These are phyloP conservation scores for Porites rus DNA, from an alignment of 92 coral and sea anemone genomes.

Conservation along the genomic window DNA sequence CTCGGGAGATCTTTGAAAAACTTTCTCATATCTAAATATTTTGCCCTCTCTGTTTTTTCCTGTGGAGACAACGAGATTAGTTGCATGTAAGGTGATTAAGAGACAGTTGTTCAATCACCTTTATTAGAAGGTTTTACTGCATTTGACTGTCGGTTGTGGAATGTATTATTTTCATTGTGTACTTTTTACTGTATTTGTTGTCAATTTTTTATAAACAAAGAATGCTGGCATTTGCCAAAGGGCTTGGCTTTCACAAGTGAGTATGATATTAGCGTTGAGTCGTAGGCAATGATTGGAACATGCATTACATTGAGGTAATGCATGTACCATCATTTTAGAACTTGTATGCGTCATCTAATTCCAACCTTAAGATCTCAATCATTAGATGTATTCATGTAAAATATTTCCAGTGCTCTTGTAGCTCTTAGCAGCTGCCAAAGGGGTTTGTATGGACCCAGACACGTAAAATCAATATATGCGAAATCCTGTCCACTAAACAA, in stretches of 20 bases:
- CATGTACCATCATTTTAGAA: neutral
- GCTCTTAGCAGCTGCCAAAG: neutral
- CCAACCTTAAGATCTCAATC: too few relatives aligned
- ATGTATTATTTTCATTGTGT: too few relatives aligned
- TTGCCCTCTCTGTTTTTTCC: too few relatives aligned
- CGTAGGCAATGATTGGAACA: neutral
- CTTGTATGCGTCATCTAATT: too few relatives aligned
- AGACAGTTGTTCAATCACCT: too few relatives aligned
- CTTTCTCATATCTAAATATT: too few relatives aligned
- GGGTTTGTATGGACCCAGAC: neutral
- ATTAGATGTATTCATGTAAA: neutral
- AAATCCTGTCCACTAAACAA: too few relatives aligned
- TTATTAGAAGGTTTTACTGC: too few relatives aligned
- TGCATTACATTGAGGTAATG: neutral
- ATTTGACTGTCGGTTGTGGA: neutral
- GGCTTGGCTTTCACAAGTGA: constrained; percentile 26
- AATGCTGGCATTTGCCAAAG: constrained; percentile 25
- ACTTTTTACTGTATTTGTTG: neutral
- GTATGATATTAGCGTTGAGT: neutral
- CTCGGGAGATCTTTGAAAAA: too few relatives aligned
- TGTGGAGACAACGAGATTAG: too few relatives aligned
- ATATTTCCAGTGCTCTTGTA: neutral
- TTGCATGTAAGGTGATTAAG: too few relatives aligned
- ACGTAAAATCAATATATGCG: too few relatives aligned
- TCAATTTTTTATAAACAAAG: neutral